These are phyloP conservation scores for Protaetia brevitarsis DNA, from an alignment of 1,140 invertebrate species.

Conservation along the genomic window DNA sequence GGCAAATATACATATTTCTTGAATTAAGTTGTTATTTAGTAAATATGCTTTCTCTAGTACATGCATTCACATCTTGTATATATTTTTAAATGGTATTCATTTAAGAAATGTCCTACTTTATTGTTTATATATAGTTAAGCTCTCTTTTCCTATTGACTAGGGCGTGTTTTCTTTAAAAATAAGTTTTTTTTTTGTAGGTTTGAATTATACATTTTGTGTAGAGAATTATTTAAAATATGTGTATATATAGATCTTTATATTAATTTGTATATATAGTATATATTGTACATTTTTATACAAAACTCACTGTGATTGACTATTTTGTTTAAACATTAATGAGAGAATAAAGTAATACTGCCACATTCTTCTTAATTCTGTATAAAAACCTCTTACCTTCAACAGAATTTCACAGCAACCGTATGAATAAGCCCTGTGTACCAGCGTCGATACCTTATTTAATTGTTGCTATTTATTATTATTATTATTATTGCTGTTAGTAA, in stretches of 20 bases:
- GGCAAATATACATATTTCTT: too few species aligned
- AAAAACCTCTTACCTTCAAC: constrained; percentile 2
- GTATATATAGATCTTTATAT: constrained; percentile 19
- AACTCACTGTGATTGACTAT: constrained; percentile 22
- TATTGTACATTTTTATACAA: constrained; percentile 35
- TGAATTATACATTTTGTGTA: constrained; percentile 21
- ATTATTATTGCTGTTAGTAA: constrained; percentile 28
- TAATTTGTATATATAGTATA: constrained; percentile 16
- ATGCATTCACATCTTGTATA: too few species aligned
- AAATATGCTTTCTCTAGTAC: too few species aligned
- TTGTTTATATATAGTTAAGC: constrained; percentile 25
- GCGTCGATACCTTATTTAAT: neutral
- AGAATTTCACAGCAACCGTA: neutral
- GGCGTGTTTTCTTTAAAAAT: neutral
- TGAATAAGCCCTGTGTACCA: neutral
- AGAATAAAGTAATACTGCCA: constrained; percentile 18
- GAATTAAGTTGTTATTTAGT: too few species aligned
- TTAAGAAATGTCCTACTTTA: neutral
- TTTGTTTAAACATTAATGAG: constrained; percentile 19
- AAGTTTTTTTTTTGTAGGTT: constrained; percentile 19
- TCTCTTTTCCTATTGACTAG: constrained; percentile 22
- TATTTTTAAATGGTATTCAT: too few species aligned
- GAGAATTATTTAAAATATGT: constrained; percentile 13
- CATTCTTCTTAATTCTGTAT: constrained; percentile 9
- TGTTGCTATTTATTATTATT: neutral